Evolutionary conservation across 2,797 vertebrate genomes (phyloP), one percentile per base, ranked within the genome.

Genomic region (Chloroceryle inda): DNA sequence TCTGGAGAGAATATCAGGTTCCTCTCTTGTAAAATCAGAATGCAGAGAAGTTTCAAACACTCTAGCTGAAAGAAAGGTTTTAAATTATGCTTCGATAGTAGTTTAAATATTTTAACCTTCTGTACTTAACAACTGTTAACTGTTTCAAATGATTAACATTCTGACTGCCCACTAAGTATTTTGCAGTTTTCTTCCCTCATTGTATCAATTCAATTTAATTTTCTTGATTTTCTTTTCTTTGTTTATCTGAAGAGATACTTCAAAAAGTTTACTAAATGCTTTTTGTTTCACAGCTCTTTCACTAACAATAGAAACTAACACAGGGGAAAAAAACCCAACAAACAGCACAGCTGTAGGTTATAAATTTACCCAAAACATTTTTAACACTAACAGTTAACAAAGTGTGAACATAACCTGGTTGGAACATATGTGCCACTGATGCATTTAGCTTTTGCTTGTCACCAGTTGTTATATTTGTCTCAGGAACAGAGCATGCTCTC

Each of bases 401-500:
- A 53, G 26, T 16, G 67, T n/a, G 58, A 90, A 20, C 53, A 37
- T 94, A 78, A 98, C 97, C 98, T 98, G 96, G 40, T 84, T 63
- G 88, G 55, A 71, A 72, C 6, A 11, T 62, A 49, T 2, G 47
- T 83, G 74, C 83, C 82, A 92, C 29, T 56, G 95, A 76, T 1
- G 47, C 13, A 68, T 85, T 93, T 76, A 59, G 44, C 86, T 79
- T 97, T 38, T 91, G 88, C 61, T 88, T 97, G 42, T 67, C 82
- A 83, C 91, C 89, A 16, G 90, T 67, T 33, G 85, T 79, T 91
- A 95, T 91, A 80, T 92, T 92, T 88, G 75, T 85, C 74, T 97
- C 85, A 87, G 97, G 96, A 89, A 96, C 92, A 91, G 96, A 98
- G 35, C 93, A 98, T 17, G 81, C 26, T 91, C 87, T 91, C 77